A percentile compares a stretch with the other conserved stretches of the same genome.
Conservation (phyloP, 2,888 invertebrate species). For the Pristionchus mayeri region DNA sequence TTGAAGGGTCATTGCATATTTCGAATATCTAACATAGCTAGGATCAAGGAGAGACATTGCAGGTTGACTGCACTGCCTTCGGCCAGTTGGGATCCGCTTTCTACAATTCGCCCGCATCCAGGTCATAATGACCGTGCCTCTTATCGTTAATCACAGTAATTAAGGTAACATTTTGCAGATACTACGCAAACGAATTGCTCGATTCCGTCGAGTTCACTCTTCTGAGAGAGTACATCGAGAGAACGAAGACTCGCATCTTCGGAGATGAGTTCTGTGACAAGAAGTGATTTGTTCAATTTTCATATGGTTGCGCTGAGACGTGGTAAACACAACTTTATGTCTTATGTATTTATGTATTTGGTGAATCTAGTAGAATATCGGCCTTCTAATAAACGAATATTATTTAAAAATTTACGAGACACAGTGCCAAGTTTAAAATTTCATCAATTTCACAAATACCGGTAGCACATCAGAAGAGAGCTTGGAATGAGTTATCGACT, state of each 20-base stretch:
- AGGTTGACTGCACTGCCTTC: slow-evolving; percentile 19
- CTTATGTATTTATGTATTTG: too few species aligned
- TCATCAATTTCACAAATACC: too few species aligned
- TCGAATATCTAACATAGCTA: neutral
- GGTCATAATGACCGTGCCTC: neutral
- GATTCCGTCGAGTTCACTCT: neutral
- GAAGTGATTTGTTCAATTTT: neutral
- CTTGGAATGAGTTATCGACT: too few species aligned
- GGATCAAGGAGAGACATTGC: neutral
- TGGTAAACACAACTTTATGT: too few species aligned
- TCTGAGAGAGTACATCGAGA: slow-evolving; percentile 14
- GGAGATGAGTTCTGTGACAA: slow-evolving; percentile 17
- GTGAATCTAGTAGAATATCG: too few species aligned
- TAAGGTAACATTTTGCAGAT: neutral
- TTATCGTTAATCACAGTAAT: neutral
- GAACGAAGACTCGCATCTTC: neutral
- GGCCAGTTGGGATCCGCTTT: neutral
- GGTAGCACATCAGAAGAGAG: too few species aligned
- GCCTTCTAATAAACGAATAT: too few species aligned
- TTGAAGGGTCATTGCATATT: neutral
- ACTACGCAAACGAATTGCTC: neutral
- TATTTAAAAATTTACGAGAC: too few species aligned
- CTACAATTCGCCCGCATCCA: neutral
- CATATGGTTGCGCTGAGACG: too few species aligned
- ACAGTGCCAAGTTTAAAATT: too few species aligned